phyloP scores from a whole-genome alignment of 2,113 vertebrate species.

The Toxotes chatareus region DNA sequence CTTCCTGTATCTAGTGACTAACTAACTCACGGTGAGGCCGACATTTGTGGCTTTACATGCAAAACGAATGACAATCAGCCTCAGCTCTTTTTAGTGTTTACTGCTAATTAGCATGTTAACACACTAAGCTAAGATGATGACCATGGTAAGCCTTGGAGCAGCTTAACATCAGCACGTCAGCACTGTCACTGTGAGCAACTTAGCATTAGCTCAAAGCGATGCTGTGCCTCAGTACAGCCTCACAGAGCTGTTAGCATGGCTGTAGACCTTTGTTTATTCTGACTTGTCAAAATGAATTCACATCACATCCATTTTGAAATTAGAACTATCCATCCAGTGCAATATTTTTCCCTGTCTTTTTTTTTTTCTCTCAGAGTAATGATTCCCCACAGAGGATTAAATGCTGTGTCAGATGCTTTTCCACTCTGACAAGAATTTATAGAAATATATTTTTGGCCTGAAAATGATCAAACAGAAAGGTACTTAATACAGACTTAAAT shows the following conservation, averaged over 20 bases:
- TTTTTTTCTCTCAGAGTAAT: neutral
- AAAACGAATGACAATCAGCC: too few relatives aligned
- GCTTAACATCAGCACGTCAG: too few relatives aligned
- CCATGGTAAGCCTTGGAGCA: too few relatives aligned
- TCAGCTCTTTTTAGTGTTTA: neutral
- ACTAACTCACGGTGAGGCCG: too few relatives aligned
- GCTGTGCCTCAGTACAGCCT: neutral
- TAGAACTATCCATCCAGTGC: neutral
- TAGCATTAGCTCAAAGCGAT: neutral
- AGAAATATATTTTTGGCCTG: neutral
- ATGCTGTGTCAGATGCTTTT: constrained; percentile 8
- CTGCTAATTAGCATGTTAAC: neutral
- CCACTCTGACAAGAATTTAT: neutral
- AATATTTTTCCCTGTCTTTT: neutral
- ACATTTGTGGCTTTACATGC: too few relatives aligned
- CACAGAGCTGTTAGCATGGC: neutral
- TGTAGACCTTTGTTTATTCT: neutral
- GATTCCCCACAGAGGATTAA: neutral
- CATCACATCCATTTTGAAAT: constrained; percentile 7
- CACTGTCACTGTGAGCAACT: too few relatives aligned
- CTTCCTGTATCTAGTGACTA: neutral
- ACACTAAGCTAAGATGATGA: neutral
- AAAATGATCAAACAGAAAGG: constrained; percentile 7
- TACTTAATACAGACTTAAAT: neutral
- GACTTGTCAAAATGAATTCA: neutral